Percentiles rank a stretch among this genome's conserved stretches.
Conservation (phyloP, 1,140 invertebrate species). For the Drosophila gunungcola region DNA sequence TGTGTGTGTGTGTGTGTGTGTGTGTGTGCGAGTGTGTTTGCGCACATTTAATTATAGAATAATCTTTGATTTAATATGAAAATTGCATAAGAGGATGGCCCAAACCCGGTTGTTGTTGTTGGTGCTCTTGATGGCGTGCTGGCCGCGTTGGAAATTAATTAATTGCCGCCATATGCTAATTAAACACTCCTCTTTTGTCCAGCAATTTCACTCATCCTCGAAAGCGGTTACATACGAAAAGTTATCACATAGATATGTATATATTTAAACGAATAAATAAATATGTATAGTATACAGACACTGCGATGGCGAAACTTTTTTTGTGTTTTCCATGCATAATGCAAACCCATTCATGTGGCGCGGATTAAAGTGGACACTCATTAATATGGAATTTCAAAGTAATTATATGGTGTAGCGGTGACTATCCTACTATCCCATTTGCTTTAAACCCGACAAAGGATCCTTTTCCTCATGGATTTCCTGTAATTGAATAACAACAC, state of each 20-base stretch:
- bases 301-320: background rate
- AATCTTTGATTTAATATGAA: slow-evolving; percentile 73
- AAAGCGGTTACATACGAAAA: slow-evolving; percentile 12
- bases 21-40: background rate
- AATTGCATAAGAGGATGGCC: slow-evolving; percentile 38
- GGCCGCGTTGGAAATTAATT: slow-evolving; percentile 68
- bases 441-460: slow-evolving; percentile 8
- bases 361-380: slow-evolving; percentile 42
- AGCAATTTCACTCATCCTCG: slow-evolving; percentile 33
- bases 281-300: background rate
- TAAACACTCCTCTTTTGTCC: slow-evolving; percentile 69
- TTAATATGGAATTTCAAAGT: slow-evolving; percentile 44
- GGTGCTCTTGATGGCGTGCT: background rate
- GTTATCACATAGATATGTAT: slow-evolving; percentile 29
- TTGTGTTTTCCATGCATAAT: slow-evolving; percentile 32
- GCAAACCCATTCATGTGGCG: slow-evolving; percentile 29
- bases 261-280: slow-evolving; percentile 17
- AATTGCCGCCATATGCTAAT: slow-evolving; percentile 77
- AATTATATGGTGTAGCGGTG: slow-evolving; percentile 37
- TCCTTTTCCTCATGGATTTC: background rate
- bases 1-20: background rate
- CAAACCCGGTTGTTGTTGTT: background rate
- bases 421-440: slow-evolving; percentile 13
- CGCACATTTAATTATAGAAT: slow-evolving; percentile 70
- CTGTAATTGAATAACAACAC: slow-evolving; percentile 1